Percentiles rank a stretch among this genome's conserved stretches.
phyloP scores from a whole-genome alignment of 1,140 invertebrate species.

The Diachasmimorpha longicaudata region DNA sequence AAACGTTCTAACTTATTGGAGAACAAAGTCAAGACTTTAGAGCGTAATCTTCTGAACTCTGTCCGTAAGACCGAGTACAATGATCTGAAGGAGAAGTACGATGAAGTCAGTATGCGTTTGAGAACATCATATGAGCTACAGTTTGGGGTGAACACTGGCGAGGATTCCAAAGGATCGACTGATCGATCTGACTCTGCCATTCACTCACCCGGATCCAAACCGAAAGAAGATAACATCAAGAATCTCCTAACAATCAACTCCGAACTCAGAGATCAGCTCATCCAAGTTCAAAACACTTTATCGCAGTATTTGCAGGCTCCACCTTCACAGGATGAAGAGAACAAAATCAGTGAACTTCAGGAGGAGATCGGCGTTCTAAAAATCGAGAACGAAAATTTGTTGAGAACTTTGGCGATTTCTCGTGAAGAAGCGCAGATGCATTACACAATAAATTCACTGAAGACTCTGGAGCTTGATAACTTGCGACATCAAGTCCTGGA shows the following conservation, averaged over 20 bases:
- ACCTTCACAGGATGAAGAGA: constrained; percentile 33
- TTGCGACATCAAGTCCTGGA: constrained; percentile 72
- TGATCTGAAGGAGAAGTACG: constrained; percentile 49
- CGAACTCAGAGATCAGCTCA: constrained; percentile 53
- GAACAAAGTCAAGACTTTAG: constrained; percentile 41
- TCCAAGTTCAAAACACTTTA: constrained; percentile 52
- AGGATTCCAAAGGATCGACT: neutral
- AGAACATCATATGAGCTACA: constrained; percentile 45
- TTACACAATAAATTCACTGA: constrained; percentile 44
- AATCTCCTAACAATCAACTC: constrained; percentile 49
- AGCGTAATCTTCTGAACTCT: constrained; percentile 45
- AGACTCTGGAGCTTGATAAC: constrained; percentile 65
- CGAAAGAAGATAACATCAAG: constrained; percentile 55
- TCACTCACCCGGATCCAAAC: constrained; percentile 47
- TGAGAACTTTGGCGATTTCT: constrained; percentile 48
- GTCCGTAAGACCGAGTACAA: constrained; percentile 44
- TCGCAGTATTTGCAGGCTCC: constrained; percentile 43
- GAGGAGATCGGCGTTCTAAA: constrained; percentile 35
- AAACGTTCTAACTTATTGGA: constrained; percentile 46
- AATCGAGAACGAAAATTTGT: constrained; percentile 44
- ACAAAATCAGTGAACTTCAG: constrained; percentile 30
- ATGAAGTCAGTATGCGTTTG: constrained; percentile 50
- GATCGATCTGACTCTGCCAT: constrained; percentile 1
- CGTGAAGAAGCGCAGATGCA: constrained; percentile 48
- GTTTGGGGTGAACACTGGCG: constrained; percentile 24